Evolutionary conservation across 1,140 invertebrate species (phyloP).

Genomic region (Drosophila takahashii): DNA sequence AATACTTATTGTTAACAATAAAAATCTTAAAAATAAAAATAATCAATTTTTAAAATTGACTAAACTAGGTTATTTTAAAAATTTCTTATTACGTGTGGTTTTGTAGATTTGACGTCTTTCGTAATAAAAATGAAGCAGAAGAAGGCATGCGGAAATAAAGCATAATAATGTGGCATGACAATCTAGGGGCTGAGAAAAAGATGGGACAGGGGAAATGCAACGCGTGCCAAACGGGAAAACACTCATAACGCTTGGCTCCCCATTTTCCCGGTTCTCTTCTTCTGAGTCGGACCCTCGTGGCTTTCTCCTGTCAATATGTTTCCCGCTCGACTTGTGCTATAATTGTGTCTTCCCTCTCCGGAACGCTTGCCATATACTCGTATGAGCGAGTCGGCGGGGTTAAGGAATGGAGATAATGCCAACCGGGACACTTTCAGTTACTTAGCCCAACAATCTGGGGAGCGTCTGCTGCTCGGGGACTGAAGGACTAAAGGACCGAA

Average conservation of each 20-base stretch:
- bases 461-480: slow-evolving; percentile 37
- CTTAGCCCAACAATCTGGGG: slow-evolving; percentile 26
- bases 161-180: slow-evolving; percentile 78
- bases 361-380: slow-evolving; percentile 10
- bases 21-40: too few relatives aligned
- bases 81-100: background rate
- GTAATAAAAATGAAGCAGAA: slow-evolving; percentile 62
- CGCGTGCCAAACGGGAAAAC: slow-evolving; percentile 75
- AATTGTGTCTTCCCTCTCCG: slow-evolving; percentile 37
- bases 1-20: too few relatives aligned
- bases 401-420: slow-evolving; percentile 46
- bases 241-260: slow-evolving; percentile 70
- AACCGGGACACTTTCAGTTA: slow-evolving; percentile 52
- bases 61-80: too few relatives aligned
- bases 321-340: slow-evolving; percentile 55
- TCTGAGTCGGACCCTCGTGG: slow-evolving; percentile 35
- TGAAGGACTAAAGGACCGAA: slow-evolving; percentile 6
- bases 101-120: slow-evolving; percentile 65
- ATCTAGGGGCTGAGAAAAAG: slow-evolving; percentile 32
- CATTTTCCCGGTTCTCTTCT: slow-evolving; percentile 13
- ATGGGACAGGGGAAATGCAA: background rate
- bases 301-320: slow-evolving; percentile 50
- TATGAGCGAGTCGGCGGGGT: slow-evolving; percentile 13
- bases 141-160: slow-evolving; percentile 71
- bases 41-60: too few relatives aligned